Evolutionary conservation across 2,113 vertebrate genomes (phyloP), one percentile per base, ranked within the genome.

Genomic region (Sigmodon hispidus): DNA sequence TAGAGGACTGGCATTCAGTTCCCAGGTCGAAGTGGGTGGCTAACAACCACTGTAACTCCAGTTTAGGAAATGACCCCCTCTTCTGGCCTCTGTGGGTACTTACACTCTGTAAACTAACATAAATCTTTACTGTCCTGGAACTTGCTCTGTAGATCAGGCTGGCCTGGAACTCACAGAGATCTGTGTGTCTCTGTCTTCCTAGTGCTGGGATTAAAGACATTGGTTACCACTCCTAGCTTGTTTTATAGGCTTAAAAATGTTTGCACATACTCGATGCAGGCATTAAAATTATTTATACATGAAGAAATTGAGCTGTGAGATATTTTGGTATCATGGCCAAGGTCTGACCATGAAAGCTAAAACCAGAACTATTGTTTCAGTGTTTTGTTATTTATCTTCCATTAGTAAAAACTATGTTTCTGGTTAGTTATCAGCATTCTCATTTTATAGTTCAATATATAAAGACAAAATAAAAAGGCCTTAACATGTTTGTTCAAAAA

Each of bases 391-490:
- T 50, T 55, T 81, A 80, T 40, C 50, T 76, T 63, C 61, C 11
- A 69, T 90, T 48, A 75, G 40, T 88, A 93, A 96, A 96, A 84
- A 79, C 22, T 73, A 0, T 69, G 61, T 94, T 31, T 94, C 91
- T 86, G 80, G 72, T 88, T 86, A 93, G 63, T 72, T 88, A 96
- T 11, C 79, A 26, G 40, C 17, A 92, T 95, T 95, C 67, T 65
- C 31, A 84, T 85, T 91, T 95, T 89, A 67, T 48, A 81, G 31
- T 91, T 96, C 22, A 75, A 76, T 72, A 87, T 87, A n/a, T 36
- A 67, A 43, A 93, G 55, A 94, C 50, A 57, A n/a, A 92, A 88
- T 76, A 16, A 70, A 72, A 96, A 94, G 63, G 26, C 13, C 22
- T 95, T 77, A 88, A 52, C 83, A 80, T 61, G 19, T 87, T 96